phyloP scores from a whole-genome alignment of 2,888 invertebrate genomes.

The Folsomia candida region DNA sequence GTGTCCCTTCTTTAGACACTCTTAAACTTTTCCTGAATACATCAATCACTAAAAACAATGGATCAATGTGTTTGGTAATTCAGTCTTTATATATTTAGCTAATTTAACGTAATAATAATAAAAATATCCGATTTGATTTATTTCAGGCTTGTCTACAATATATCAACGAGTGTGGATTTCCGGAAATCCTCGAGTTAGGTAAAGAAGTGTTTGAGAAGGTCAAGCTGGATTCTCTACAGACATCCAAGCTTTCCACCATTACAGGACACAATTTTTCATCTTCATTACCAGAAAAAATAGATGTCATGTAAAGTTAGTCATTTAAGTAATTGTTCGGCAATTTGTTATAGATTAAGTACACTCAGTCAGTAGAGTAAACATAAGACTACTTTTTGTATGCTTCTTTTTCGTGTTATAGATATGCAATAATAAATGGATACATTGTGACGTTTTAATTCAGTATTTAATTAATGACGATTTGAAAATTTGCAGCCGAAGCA shows the following conservation, averaged over 20 bases:
- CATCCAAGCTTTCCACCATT: conserved; percentile 57
- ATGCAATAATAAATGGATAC: too few species aligned
- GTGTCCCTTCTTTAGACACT: conserved; percentile 59
- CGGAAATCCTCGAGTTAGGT: conserved; percentile 57
- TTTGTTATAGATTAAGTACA: too few species aligned
- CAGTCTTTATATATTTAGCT: too few species aligned
- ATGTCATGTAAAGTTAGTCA: too few species aligned
- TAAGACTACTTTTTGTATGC: too few species aligned
- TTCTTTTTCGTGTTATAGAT: too few species aligned
- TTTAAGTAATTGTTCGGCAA: too few species aligned
- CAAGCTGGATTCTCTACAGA: conserved; percentile 57
- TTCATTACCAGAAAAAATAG: too few species aligned
- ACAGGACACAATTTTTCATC: conserved; percentile 54
- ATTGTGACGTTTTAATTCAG: too few species aligned
- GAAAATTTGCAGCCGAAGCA: too few species aligned
- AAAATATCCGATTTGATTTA: background rate
- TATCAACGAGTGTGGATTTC: conserved; percentile 60
- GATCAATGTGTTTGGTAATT: conserved; percentile 60
- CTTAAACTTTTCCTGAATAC: conserved; percentile 60
- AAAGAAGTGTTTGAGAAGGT: conserved; percentile 50
- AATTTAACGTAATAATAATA: background rate
- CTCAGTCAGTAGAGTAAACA: too few species aligned
- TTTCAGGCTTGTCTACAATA: conserved; percentile 62
- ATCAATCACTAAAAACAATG: conserved; percentile 59
- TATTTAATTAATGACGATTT: too few species aligned